phyloP scores from a whole-genome alignment of 2,888 invertebrate species.

The Chalcis sispes region DNA sequence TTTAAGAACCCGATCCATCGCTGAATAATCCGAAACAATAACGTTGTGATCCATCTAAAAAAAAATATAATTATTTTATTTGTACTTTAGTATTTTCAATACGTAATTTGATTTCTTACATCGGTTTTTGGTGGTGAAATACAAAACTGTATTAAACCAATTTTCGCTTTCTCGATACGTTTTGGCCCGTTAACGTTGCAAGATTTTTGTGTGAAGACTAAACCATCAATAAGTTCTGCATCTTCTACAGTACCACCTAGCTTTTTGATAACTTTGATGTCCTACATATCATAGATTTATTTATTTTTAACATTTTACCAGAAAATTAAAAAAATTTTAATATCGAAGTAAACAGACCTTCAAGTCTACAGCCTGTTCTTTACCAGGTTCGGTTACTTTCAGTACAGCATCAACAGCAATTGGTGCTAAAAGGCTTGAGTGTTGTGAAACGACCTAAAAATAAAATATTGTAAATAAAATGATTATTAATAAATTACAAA shows the following conservation, averaged over 20 bases:
- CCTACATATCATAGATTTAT: slow-evolving; percentile 73
- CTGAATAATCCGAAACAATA: slow-evolving; percentile 98
- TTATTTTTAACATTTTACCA: neutral
- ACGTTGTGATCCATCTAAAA: slow-evolving; percentile 94
- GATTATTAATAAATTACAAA: neutral
- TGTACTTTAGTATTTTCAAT: neutral
- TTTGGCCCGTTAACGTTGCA: slow-evolving; percentile 94
- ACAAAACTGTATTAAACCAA: slow-evolving; percentile 99
- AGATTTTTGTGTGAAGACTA: slow-evolving; percentile 93
- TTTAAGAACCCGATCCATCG: slow-evolving; percentile 98
- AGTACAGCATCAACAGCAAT: slow-evolving; percentile 98
- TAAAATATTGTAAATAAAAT: neutral
- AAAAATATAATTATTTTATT: neutral
- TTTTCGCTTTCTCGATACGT: slow-evolving; percentile 97
- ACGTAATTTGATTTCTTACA: slow-evolving; percentile 77
- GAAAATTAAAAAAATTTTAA: slow-evolving; percentile 22
- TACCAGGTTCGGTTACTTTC: slow-evolving; percentile 86
- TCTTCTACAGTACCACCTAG: slow-evolving; percentile 98
- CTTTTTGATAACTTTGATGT: slow-evolving; percentile 97
- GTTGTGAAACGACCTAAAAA: slow-evolving; percentile 93
- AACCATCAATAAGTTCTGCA: slow-evolving; percentile 95
- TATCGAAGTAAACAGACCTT: slow-evolving; percentile 75
- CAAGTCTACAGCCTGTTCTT: slow-evolving; percentile 90
- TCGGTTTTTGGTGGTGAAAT: slow-evolving; percentile 99
- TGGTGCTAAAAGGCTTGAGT: slow-evolving; percentile 95